phyloP scores from a whole-genome alignment of 1,140 invertebrate genomes.

The Scaptomyza montana region DNA sequence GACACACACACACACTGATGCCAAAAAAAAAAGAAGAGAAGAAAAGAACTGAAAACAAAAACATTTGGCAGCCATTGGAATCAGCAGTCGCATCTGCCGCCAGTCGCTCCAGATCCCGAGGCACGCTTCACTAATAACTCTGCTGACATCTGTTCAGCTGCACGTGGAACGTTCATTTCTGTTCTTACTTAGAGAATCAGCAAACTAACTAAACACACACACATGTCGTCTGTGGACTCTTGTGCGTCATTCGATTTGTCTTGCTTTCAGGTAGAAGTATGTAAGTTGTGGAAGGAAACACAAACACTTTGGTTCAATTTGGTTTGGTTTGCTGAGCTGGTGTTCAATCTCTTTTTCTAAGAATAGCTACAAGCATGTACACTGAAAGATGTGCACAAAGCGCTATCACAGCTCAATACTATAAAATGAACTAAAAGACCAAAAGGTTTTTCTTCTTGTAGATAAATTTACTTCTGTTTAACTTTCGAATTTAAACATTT shows the following conservation, averaged over 20 bases:
- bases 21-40: constrained; percentile 11
- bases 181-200: background rate
- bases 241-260: constrained; percentile 35
- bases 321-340: background rate
- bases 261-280: constrained; percentile 34
- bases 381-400: too few species aligned
- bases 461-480: too few species aligned
- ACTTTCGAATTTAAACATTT: too few species aligned
- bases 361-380: too few species aligned
- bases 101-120: constrained; percentile 18
- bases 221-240: constrained; percentile 29
- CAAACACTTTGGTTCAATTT: background rate
- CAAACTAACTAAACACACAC: constrained; percentile 1
- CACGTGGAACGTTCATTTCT: constrained; percentile 25
- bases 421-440: too few species aligned
- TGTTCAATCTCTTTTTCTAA: too few species aligned
- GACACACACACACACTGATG: constrained; percentile 6
- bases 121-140: constrained; percentile 41
- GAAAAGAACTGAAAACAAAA: constrained; percentile 27
- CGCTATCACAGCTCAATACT: too few species aligned
- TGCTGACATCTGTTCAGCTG: constrained; percentile 39
- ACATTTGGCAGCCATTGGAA: constrained; percentile 31
- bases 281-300: background rate
- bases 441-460: too few species aligned
- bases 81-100: constrained; percentile 33